Base-by-base conservation (phyloP, 2,888 invertebrate species). In the Sicus ferrugineus region DNA sequence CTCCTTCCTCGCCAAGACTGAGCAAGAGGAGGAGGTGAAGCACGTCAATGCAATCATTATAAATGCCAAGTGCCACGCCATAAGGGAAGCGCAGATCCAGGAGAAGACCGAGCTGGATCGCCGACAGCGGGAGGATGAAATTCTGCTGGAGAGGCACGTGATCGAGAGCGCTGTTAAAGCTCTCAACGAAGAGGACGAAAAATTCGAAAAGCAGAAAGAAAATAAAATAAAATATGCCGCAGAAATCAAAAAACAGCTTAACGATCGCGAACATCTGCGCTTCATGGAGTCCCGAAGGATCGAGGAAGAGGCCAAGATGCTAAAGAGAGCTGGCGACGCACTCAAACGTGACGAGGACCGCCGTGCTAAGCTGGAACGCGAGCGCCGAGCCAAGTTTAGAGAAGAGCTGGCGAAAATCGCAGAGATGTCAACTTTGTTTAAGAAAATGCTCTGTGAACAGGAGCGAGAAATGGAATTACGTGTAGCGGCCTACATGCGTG, bases 21-120 rank as follows among this genome's bases (percentile, higher is more conserved):
- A 86, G 71, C 83, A 84, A 72, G 85, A 85, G 78, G 92, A 88
- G 80, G 90, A 88, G 87, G 91, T 88, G 76, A 92, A 90, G 83
- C 88, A 86, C 28, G 92, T 93, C 73, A 95, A 94, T 83, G 89
- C 90, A 70, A 87, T 95, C 73, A 93, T 95, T 77, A 85, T 95
- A 14, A 92, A 92, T 19, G 92, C 93, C 23, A 95, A 95, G 83
- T 95, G 94, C 75, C 90, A 93, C 78, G 93, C 94, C 0, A 93
- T 95, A 59, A 86, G 95, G 21, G 93, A 94, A 81, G 94, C 93
- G 0, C 95, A 95, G 86, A 89, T 94, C 70, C 88, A 88, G 0
- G 93, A 93, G 83, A 89, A 88, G 71, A 71, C 79, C 28, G 82
- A 82, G 23, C 56, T 85, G 19, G 79, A 80, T 16, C 78, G 75